Percentiles rank a stretch among this genome's conserved stretches.
phyloP scores from a whole-genome alignment of 2,797 vertebrate species.

The Phoxinus dragarum region DNA sequence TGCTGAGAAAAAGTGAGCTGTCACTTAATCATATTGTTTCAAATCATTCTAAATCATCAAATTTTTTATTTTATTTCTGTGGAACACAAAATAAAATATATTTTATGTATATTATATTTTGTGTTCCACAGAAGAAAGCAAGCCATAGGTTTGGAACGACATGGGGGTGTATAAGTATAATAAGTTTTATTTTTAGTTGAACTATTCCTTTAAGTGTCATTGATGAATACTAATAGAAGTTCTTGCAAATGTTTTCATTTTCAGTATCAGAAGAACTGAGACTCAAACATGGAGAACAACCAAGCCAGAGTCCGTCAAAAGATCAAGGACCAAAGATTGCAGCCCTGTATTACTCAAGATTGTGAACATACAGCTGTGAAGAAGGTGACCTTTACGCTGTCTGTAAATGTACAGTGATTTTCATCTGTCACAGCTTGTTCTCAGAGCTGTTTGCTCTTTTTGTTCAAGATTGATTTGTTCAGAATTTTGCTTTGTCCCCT shows the following conservation, averaged over 20 bases:
- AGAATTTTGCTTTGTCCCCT: background rate
- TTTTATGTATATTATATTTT: too few relatives aligned
- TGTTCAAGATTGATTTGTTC: background rate
- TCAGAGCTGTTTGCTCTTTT: background rate
- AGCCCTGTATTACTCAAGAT: slow-evolving; percentile 35
- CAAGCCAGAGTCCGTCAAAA: slow-evolving; percentile 57
- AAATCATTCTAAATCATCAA: background rate
- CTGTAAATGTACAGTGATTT: slow-evolving; percentile 12
- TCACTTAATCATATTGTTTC: background rate
- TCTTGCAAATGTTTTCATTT: slow-evolving; percentile 17
- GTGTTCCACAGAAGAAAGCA: background rate
- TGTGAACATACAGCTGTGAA: background rate
- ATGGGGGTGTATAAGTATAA: background rate
- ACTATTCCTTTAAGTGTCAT: background rate
- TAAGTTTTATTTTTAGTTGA: background rate
- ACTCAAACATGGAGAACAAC: slow-evolving; percentile 1
- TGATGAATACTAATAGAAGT: background rate
- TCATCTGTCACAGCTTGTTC: background rate
- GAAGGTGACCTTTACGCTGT: slow-evolving; percentile 35
- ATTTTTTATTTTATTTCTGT: background rate
- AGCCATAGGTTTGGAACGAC: background rate
- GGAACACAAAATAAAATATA: background rate
- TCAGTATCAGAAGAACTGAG: background rate
- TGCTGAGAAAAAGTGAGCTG: background rate
- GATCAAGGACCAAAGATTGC: slow-evolving; percentile 75